phyloP scores from a whole-genome alignment of 2,113 vertebrate genomes.

The Apodemus speciosus region DNA sequence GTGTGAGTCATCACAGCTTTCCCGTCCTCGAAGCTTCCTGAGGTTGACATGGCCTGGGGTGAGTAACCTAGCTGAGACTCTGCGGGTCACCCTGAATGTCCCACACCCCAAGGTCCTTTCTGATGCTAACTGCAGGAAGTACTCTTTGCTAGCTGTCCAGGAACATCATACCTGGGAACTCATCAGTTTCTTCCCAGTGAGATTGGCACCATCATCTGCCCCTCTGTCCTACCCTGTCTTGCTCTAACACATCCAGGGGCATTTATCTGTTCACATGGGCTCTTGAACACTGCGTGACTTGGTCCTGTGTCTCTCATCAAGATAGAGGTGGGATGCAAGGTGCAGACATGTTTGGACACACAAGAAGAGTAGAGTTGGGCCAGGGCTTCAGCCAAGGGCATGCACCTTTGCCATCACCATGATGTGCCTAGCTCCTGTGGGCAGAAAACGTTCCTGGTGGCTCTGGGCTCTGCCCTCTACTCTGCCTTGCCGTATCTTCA shows the following conservation, averaged over 20 bases:
- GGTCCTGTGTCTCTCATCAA: not conserved
- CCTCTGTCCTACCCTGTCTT: not conserved
- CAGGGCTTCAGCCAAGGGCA: not conserved
- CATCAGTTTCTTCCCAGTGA: not conserved
- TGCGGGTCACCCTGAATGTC: not conserved
- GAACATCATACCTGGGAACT: not conserved
- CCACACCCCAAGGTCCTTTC: not conserved
- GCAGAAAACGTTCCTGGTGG: too few relatives aligned
- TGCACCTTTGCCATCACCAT: accelerated
- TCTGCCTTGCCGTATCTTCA: too few relatives aligned
- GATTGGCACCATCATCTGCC: too few relatives aligned
- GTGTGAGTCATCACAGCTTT: not conserved
- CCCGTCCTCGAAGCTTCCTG: not conserved
- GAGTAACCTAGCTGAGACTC: not conserved
- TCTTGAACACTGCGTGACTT: not conserved
- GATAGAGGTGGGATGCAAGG: not conserved
- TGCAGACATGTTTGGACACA: not conserved
- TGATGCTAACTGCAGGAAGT: not conserved
- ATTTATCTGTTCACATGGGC: not conserved
- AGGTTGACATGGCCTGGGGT: not conserved
- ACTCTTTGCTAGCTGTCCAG: too few relatives aligned
- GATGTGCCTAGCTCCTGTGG: not conserved
- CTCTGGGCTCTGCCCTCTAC: not conserved
- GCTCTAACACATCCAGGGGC: accelerated
- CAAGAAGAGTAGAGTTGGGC: not conserved